Percentiles rank a stretch among this genome's conserved stretches.
phyloP scores from a whole-genome alignment of 2,797 vertebrate genomes.

The Nyctalus aviator region DNA sequence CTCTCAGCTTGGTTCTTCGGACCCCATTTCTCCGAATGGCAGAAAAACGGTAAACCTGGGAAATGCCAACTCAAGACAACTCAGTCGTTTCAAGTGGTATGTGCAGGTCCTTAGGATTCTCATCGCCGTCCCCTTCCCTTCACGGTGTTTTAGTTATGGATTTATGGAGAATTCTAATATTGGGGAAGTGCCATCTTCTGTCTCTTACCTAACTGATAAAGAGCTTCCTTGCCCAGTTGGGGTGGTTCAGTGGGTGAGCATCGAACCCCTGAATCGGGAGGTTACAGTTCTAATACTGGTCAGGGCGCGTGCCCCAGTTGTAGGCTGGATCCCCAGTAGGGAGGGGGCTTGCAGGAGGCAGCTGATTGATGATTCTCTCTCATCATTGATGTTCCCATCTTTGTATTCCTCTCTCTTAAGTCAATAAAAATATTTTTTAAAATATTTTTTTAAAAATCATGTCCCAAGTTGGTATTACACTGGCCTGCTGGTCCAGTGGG shows the following conservation, averaged over 20 bases:
- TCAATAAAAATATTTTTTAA: no score
- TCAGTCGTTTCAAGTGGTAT: background rate
- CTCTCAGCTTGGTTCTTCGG: background rate
- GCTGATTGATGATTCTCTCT: background rate
- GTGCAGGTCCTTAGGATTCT: background rate
- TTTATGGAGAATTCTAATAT: background rate
- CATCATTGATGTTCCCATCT: background rate
- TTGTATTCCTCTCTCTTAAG: background rate
- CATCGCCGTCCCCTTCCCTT: background rate
- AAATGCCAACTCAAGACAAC: background rate
- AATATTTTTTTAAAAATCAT: no score
- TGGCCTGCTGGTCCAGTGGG: no score
- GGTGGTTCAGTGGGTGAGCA: background rate
- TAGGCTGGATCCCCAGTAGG: background rate
- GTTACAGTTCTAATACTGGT: background rate
- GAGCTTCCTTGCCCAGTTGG: background rate
- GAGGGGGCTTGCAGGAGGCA: background rate
- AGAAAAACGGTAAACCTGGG: conserved; percentile 9
- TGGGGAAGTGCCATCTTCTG: background rate
- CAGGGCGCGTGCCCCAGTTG: background rate
- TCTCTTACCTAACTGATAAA: background rate
- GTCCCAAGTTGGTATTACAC: no score
- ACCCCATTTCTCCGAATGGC: background rate
- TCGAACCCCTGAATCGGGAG: background rate
- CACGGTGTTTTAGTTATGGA: background rate